phyloP scores from a whole-genome alignment of 2,113 vertebrate genomes.

The Archilochus colubris region DNA sequence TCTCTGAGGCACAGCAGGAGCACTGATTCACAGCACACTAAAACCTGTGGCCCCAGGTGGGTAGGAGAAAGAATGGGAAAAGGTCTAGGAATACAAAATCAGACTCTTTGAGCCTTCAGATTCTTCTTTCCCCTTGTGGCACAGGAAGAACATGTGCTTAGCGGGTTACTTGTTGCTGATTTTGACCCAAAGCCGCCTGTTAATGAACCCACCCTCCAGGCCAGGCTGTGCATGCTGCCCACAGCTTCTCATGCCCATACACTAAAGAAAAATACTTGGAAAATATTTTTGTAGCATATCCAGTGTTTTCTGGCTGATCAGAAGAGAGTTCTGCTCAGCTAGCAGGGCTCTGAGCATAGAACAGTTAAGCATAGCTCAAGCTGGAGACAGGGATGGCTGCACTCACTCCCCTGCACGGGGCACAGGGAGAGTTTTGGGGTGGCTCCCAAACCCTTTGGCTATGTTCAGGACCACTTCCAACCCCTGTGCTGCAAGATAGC shows the following conservation, averaged over 20 bases:
- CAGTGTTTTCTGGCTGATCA: not conserved
- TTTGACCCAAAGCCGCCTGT: not conserved
- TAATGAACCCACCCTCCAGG: not conserved
- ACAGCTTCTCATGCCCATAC: not conserved
- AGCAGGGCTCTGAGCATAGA: accelerated
- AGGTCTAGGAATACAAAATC: not conserved
- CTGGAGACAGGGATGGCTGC: accelerated
- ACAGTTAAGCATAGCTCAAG: accelerated
- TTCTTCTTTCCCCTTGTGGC: not conserved
- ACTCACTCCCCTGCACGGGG: not conserved
- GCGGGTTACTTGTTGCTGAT: not conserved
- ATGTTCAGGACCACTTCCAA: accelerated
- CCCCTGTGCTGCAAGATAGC: accelerated
- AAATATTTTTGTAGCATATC: not conserved
- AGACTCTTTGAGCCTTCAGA: not conserved
- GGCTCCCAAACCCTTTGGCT: not conserved
- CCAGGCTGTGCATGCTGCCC: not conserved
- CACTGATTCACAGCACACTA: not conserved
- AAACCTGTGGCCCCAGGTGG: accelerated
- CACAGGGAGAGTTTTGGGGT: not conserved
- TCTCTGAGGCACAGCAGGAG: not conserved
- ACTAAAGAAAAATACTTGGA: not conserved
- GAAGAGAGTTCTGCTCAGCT: not conserved
- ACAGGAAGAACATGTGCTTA: not conserved
- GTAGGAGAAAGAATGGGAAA: not conserved